Evolutionary conservation across 2,797 vertebrate genomes (phyloP).

Genomic region (Halcyon leucocephala): DNA sequence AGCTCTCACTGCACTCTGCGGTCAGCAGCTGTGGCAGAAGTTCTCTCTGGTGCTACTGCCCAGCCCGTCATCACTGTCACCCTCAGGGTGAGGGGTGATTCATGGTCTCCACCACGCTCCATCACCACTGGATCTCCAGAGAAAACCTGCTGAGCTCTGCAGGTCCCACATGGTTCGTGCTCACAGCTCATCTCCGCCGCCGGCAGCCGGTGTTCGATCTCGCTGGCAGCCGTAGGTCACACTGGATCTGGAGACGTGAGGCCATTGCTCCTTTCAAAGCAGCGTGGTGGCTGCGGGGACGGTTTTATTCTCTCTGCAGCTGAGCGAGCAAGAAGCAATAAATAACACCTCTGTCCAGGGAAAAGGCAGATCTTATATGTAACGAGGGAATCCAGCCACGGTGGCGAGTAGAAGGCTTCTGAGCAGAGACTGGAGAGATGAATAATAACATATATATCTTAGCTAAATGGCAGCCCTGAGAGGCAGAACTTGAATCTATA

Average conservation of each 20-base stretch:
- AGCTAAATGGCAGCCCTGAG: slow-evolving; percentile 10
- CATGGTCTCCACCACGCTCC: background rate
- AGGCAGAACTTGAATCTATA: background rate
- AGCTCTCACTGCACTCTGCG: fast-evolving
- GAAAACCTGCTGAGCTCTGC: background rate
- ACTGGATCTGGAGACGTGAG: fast-evolving
- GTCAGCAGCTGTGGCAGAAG: fast-evolving
- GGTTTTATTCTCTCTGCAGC: background rate
- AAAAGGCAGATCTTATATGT: background rate
- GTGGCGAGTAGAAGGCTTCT: background rate
- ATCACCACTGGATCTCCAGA: background rate
- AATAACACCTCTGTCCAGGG: slow-evolving; percentile 31
- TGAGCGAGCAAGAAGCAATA: background rate
- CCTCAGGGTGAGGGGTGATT: background rate
- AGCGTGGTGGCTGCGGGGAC: background rate
- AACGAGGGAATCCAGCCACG: background rate
- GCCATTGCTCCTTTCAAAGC: background rate
- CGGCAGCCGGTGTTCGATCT: background rate
- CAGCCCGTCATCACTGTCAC: fast-evolving
- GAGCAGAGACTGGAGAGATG: background rate
- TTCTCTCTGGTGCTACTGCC: background rate
- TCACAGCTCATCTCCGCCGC: background rate
- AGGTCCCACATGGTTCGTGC: background rate
- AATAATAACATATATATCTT: slow-evolving; percentile 9
- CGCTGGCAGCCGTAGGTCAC: background rate